Base-by-base conservation (phyloP, 2,797 vertebrate genomes). In the Parambassis ranga region DNA sequence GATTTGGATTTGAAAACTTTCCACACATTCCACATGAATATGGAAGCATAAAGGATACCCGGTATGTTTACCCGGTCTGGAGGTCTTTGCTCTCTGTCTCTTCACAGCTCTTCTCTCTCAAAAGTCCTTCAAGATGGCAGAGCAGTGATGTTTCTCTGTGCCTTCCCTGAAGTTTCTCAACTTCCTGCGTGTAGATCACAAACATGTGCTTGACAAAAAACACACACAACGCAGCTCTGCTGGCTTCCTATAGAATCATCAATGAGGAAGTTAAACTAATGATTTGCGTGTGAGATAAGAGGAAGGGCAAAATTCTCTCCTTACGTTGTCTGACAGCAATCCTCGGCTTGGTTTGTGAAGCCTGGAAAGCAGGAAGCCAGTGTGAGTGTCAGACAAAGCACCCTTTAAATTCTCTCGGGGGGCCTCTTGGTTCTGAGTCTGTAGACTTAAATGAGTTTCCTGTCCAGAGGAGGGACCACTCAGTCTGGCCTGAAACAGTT, bases 321-420 rank as follows among this genome's bases (percentile, higher is more conserved):
- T 89, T 90, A 94, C 93, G 70, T 93, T 79, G 67, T 92, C 83
- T 1, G 84, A 84, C 33, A 88, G 63, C 28, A 81, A 41, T 16
- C 53, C 55, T 15, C 65, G 68, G 27, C 62, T 55, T 16, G 51
- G 37, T 52, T 66, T 83, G 50, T 87, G 87, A 13, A 42, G 41
- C 65, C 68, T 91, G 39, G 79, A 57, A 24, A 91, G 80, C 31
- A 91, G 47, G 4, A 92, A 87, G 2, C 78, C 77, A 0, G 73
- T 62, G 3, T 38, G 20, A 27, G 66, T 49, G 31, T 57, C 68
- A 32, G 62, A 66, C 20, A 43, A 35, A 14, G 10, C 38, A 30
- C 67, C 49, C 5, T 64, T 53, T 58, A 72, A 26, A 22, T 61
- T 23, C 3, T 37, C 41, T 18, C 35, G 19, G 35, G 57, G 20